A percentile compares a stretch with the other conserved stretches of the same genome.
Conservation (phyloP, 2,113 vertebrate species). For the Coryphaenoides rupestris region DNA sequence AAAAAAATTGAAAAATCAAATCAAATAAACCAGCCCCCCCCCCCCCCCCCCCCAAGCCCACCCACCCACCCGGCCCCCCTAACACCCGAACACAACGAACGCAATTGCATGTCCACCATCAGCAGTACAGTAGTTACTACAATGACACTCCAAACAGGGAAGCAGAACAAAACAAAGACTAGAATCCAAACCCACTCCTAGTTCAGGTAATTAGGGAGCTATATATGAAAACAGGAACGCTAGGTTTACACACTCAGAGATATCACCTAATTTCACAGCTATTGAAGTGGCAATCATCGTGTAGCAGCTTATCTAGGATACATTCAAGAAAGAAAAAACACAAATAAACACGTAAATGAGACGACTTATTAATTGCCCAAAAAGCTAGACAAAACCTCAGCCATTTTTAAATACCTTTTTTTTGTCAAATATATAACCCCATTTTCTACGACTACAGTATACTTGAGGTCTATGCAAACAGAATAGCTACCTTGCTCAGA, state of each 20-base stretch:
- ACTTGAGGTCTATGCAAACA: conserved; percentile 94
- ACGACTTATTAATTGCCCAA: conserved; percentile 97
- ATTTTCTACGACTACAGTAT: conserved; percentile 88
- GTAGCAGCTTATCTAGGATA: conserved; percentile 99
- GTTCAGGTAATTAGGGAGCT: conserved; percentile 93
- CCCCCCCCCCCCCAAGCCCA: not conserved
- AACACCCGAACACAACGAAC: conserved; percentile 85
- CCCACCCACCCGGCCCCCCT: no score
- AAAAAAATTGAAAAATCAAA: no score
- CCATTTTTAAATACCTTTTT: conserved; percentile 82
- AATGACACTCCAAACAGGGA: conserved; percentile 96
- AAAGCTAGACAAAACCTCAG: conserved; percentile 94
- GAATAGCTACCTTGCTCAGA: conserved; percentile 96
- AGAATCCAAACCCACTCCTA: conserved; percentile 91
- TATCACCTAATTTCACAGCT: conserved; percentile 99
- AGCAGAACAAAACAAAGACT: conserved; percentile 72
- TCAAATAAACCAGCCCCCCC: conserved; percentile 20
- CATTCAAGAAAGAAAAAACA: conserved; percentile 93
- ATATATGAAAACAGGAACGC: conserved; percentile 94
- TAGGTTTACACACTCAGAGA: conserved; percentile 94
- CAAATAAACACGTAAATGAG: conserved; percentile 98
- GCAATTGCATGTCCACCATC: conserved; percentile 93
- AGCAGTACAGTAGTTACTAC: conserved; percentile 99
- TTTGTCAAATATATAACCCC: conserved; percentile 76
- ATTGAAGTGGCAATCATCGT: conserved; percentile 99